A percentile compares a stretch with the other conserved stretches of the same genome.
Conservation (phyloP, 2,888 invertebrate species). For the Eilema sororculum region DNA sequence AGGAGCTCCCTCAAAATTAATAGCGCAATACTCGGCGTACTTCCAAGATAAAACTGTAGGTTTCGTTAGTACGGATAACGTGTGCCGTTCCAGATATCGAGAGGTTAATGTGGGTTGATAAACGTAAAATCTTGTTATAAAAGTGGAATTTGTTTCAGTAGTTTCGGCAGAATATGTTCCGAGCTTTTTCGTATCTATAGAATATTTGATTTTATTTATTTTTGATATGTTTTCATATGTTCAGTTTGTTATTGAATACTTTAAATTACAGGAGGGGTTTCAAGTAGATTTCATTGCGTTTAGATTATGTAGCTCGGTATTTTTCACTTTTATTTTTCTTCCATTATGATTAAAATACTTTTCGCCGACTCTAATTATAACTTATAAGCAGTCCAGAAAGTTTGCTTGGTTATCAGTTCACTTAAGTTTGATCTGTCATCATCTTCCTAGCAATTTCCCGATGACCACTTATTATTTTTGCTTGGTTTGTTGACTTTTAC, state of each 20-base stretch:
- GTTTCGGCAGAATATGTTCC: neutral
- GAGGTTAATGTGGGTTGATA: slow-evolving; percentile 7
- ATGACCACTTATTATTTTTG: no score
- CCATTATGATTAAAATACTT: no score
- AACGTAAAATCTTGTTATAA: slow-evolving; percentile 7
- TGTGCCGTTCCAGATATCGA: slow-evolving; percentile 1
- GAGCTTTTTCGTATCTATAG: neutral
- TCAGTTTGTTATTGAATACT: neutral
- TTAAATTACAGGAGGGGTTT: neutral
- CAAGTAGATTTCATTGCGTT: no score
- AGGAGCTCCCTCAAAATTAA: slow-evolving; percentile 44
- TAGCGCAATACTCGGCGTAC: slow-evolving; percentile 45
- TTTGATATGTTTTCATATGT: neutral
- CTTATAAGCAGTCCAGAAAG: no score
- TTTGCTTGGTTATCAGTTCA: no score
- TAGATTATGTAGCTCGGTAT: no score
- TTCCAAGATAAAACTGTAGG: slow-evolving; percentile 37
- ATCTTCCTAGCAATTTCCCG: no score
- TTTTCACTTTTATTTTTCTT: no score
- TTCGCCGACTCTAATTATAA: no score
- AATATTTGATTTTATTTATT: neutral
- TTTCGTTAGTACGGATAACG: slow-evolving; percentile 8
- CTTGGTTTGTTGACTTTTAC: no score
- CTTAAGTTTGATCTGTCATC: no score
- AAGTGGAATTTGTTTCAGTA: neutral